Percentiles rank a stretch among this genome's conserved stretches.
Evolutionary conservation across 2,888 invertebrate genomes (phyloP).

Genomic region (Apoda limacodes): DNA sequence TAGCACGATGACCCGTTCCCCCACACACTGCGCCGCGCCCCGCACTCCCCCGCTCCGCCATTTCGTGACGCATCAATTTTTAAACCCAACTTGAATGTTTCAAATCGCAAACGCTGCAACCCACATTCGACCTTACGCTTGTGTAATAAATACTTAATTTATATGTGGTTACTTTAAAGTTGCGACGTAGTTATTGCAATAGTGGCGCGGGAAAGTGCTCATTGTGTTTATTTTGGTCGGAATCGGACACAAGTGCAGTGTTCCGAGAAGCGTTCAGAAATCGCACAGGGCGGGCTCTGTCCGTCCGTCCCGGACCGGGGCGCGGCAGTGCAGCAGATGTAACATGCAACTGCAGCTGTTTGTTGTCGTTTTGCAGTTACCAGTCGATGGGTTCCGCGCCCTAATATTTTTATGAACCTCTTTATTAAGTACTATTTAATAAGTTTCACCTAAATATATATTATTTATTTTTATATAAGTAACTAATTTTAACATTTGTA

Average conservation of each 20-base stretch:
- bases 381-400: too few species aligned
- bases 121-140: slow-evolving; percentile 3
- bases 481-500: too few species aligned
- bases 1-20: slow-evolving; percentile 59
- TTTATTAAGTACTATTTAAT: too few species aligned
- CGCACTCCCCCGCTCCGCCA: slow-evolving; percentile 2
- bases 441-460: too few species aligned
- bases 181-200: slow-evolving; percentile 24
- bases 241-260: slow-evolving; percentile 49
- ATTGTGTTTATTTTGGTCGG: slow-evolving; percentile 52
- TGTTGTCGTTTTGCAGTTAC: too few species aligned
- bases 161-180: slow-evolving; percentile 18
- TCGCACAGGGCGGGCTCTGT: slow-evolving; percentile 32
- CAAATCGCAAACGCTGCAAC: background rate
- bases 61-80: slow-evolving; percentile 14
- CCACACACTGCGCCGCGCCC: slow-evolving; percentile 7
- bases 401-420: too few species aligned
- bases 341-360: slow-evolving; percentile 31
- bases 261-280: slow-evolving; percentile 47
- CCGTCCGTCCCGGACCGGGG: slow-evolving; percentile 13
- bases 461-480: too few species aligned
- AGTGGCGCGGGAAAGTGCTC: slow-evolving; percentile 47
- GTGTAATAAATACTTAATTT: too few species aligned
- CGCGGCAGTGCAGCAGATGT: slow-evolving; percentile 22
- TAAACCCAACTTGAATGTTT: slow-evolving; percentile 3